A percentile compares a stretch with the other conserved stretches of the same genome.
Evolutionary conservation across 2,113 vertebrate genomes (phyloP).

Genomic region (Syngnathoides biaculeatus): DNA sequence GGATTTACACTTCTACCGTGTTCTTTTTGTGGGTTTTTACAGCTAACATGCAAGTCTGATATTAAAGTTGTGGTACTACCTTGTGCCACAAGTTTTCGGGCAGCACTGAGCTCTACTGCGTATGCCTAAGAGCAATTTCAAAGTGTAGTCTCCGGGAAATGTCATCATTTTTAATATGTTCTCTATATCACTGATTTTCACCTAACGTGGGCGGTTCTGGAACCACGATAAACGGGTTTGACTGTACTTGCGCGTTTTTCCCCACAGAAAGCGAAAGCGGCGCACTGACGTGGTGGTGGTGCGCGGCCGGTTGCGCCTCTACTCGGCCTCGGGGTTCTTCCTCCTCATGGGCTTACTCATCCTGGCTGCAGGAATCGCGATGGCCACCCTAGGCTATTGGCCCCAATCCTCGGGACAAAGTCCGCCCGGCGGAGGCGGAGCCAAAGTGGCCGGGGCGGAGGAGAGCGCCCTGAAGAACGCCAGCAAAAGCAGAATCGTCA

Average conservation of each 20-base stretch:
- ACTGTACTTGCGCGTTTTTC: neutral
- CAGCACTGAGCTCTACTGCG: no score
- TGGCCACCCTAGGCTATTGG: constrained; percentile 98
- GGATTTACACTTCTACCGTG: no score
- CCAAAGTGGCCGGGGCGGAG: neutral
- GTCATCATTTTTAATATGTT: no score
- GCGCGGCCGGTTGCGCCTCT: constrained; percentile 89
- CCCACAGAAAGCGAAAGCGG: constrained; percentile 74
- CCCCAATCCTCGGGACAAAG: constrained; percentile 75
- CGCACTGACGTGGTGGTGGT: constrained; percentile 91
- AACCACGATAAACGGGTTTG: no score
- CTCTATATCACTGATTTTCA: no score
- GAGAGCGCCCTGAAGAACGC: constrained; percentile 16
- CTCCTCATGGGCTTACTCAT: constrained; percentile 89
- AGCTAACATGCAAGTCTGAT: no score
- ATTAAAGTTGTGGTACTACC: no score
- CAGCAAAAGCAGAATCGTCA: constrained; percentile 16
- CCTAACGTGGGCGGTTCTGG: no score
- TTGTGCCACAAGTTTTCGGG: no score
- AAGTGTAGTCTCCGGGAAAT: no score
- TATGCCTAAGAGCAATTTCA: no score
- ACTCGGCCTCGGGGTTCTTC: constrained; percentile 93
- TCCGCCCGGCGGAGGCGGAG: neutral
- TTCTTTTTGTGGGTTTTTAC: no score
- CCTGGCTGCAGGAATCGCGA: constrained; percentile 85